Evolutionary conservation across 2,113 vertebrate genomes (phyloP).

Genomic region (Scolopax mira): DNA sequence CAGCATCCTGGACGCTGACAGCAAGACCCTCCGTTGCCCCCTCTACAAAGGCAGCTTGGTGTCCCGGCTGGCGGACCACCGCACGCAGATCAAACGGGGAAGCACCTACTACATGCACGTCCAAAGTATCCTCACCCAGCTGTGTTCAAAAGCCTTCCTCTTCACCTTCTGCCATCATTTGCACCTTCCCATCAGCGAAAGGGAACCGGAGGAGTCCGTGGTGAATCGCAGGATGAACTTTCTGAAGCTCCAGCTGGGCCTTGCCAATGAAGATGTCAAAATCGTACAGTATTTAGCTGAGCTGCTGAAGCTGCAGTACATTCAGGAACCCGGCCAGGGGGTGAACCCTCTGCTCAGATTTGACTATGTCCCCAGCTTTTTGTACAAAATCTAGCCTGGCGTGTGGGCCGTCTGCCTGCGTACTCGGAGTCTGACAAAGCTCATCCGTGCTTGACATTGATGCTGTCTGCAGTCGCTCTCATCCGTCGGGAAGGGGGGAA

Average conservation of each 20-base stretch:
- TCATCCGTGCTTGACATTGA: background rate
- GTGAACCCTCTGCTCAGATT: conserved; percentile 83
- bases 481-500: background rate
- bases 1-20: conserved; percentile 91
- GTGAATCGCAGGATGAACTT: conserved; percentile 81
- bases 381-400: conserved; percentile 90
- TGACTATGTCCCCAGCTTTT: conserved; percentile 92
- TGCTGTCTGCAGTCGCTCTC: background rate
- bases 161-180: conserved; percentile 94
- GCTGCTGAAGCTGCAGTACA: conserved; percentile 88
- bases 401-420: background rate
- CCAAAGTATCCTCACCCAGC: conserved; percentile 85
- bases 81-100: conserved; percentile 91
- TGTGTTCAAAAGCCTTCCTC: conserved; percentile 91
- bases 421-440: background rate
- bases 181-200: conserved; percentile 84
- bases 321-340: conserved; percentile 72
- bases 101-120: conserved; percentile 94
- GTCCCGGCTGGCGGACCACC: conserved; percentile 88
- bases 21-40: conserved; percentile 90
- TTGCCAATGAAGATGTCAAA: conserved; percentile 85
- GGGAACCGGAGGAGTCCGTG: conserved; percentile 70
- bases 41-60: conserved; percentile 85
- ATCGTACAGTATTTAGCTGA: conserved; percentile 92
- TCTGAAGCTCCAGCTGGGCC: conserved; percentile 82